phyloP scores from a whole-genome alignment of 2,888 invertebrate species.

The Proisotoma minuta region DNA sequence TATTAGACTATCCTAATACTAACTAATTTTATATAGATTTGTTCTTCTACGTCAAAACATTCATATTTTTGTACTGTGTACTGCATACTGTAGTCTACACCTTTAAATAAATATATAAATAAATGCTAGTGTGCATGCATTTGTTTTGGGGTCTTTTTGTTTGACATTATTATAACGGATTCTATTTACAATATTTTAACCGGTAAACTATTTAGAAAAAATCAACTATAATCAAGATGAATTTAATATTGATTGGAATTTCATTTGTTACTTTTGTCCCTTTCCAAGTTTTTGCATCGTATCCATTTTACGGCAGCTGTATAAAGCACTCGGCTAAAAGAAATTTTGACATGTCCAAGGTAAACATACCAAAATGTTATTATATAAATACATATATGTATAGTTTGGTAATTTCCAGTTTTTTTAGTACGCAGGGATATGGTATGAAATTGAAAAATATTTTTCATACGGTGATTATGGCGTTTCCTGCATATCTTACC shows the following conservation, averaged over 20 bases:
- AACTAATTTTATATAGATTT: no score
- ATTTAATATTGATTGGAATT: not conserved
- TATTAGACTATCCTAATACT: no score
- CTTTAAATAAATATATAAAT: not conserved
- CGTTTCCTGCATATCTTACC: not conserved
- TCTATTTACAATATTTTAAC: no score
- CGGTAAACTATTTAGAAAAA: no score
- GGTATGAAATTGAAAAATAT: constrained; percentile 12
- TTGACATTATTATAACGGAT: no score
- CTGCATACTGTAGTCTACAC: not conserved
- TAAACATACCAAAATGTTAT: no score
- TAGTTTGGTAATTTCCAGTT: not conserved
- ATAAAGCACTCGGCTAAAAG: not conserved
- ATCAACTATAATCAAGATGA: not conserved
- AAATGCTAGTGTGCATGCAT: not conserved
- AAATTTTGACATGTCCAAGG: constrained; percentile 4
- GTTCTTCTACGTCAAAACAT: no score
- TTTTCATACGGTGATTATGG: constrained; percentile 2
- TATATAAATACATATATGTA: not conserved
- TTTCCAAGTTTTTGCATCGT: not conserved
- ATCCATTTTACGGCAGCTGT: constrained; percentile 6
- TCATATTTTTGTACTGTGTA: not conserved
- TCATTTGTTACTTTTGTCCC: not conserved
- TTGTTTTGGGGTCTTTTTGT: no score
- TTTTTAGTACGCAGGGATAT: constrained; percentile 7